These are phyloP conservation scores for Imbricaverruca yamaguchii DNA, from an alignment of 2,888 invertebrate species.

Conservation along the genomic window DNA sequence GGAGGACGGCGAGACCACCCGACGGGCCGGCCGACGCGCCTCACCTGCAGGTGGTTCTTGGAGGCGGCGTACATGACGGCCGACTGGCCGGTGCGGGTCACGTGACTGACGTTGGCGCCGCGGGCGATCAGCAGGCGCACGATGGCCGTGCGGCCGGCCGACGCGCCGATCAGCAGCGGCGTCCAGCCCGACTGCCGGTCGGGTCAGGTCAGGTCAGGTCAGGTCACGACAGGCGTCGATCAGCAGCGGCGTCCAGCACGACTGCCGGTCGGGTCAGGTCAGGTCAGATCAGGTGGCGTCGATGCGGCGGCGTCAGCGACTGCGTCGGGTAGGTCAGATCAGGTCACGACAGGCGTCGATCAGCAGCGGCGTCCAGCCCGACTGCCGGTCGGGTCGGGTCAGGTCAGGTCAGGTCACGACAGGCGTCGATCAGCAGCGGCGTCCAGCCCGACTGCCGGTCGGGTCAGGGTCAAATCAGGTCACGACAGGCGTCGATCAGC, in stretches of 20 bases:
- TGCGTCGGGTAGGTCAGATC: too few relatives aligned
- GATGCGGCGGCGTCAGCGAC: too few relatives aligned
- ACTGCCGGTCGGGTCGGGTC: background rate
- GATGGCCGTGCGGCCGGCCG: slow-evolving; percentile 63
- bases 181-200: slow-evolving; percentile 54
- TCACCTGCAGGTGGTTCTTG: slow-evolving; percentile 66
- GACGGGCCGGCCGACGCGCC: slow-evolving; percentile 21
- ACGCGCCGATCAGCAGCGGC: slow-evolving; percentile 69
- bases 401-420: background rate
- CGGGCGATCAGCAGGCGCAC: slow-evolving; percentile 57
- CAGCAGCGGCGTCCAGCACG: too few relatives aligned
- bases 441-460: background rate
- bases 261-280: too few relatives aligned
- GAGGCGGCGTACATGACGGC: slow-evolving; percentile 78
- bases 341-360: background rate
- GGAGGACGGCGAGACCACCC: too few relatives aligned
- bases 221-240: too few relatives aligned
- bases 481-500: background rate
- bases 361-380: background rate
- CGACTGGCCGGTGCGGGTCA: slow-evolving; percentile 65
- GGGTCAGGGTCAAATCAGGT: background rate
- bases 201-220: background rate
- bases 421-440: too few relatives aligned
- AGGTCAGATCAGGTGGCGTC: background rate
- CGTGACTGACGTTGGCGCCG: slow-evolving; percentile 64